Percentiles rank a stretch among this genome's conserved stretches.
Conservation (phyloP, 1,140 invertebrate genomes). For the Drosophila orosa region DNA sequence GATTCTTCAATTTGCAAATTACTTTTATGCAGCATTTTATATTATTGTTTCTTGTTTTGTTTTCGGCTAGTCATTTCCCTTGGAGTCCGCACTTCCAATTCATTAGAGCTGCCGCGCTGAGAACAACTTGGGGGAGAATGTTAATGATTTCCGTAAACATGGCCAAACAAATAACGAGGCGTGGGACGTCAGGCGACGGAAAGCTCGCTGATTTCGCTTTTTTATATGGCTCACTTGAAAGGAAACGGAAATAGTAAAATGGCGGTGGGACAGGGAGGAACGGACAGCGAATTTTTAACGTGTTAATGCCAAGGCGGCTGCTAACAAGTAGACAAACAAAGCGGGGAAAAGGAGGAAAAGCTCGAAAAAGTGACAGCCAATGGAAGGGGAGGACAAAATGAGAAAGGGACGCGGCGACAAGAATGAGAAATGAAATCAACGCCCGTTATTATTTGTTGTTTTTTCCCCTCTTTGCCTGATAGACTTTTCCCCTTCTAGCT, state of each 20-base stretch:
- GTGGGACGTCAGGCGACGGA: slow-evolving; percentile 31
- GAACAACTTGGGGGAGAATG: slow-evolving; percentile 23
- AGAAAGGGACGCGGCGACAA: slow-evolving; percentile 15
- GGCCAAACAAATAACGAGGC: slow-evolving; percentile 56
- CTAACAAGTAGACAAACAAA: slow-evolving; percentile 79
- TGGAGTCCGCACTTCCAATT: slow-evolving; percentile 43
- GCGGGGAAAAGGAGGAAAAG: slow-evolving; percentile 24
- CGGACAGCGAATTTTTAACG: slow-evolving; percentile 61
- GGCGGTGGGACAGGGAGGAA: background rate
- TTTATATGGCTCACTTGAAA: slow-evolving; percentile 60
- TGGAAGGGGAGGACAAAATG: slow-evolving; percentile 18
- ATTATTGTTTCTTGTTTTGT: background rate
- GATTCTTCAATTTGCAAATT: slow-evolving; percentile 26
- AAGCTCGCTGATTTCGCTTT: slow-evolving; percentile 60
- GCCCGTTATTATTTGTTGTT: slow-evolving; percentile 73
- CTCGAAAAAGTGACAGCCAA: slow-evolving; percentile 36
- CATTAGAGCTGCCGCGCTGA: slow-evolving; percentile 36
- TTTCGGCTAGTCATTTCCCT: background rate
- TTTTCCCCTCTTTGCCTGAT: slow-evolving; percentile 15
- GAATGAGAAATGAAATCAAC: slow-evolving; percentile 75
- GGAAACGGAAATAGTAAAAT: slow-evolving; percentile 58
- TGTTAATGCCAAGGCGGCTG: slow-evolving; percentile 71
- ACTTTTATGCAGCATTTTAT: slow-evolving; percentile 6
- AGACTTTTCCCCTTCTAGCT: slow-evolving; percentile 4
- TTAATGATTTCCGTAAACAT: slow-evolving; percentile 71